These are phyloP conservation scores for Bombus ignitus DNA, from an alignment of 1,140 invertebrate genomes.

Conservation along the genomic window DNA sequence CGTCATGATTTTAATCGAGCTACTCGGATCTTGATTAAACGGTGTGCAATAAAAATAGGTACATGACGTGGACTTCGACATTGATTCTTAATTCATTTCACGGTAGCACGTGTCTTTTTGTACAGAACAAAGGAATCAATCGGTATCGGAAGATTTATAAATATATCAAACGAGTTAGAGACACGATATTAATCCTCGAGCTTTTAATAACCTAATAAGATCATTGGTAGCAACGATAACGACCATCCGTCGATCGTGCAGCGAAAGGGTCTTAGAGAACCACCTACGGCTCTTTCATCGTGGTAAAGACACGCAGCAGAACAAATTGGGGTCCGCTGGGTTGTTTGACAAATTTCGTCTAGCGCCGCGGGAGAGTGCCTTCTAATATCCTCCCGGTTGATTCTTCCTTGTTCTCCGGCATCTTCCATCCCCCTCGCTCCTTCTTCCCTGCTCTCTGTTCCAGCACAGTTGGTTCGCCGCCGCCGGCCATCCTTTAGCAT, in stretches of 20 bases:
- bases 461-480: slow-evolving; percentile 64
- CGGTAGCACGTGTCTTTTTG: not conserved
- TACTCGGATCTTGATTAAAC: slow-evolving; percentile 9
- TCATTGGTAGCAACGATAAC: slow-evolving; percentile 44
- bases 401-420: slow-evolving; percentile 50
- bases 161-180: not conserved
- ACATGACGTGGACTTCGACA: no score
- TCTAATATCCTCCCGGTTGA: slow-evolving; percentile 64
- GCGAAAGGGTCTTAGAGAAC: slow-evolving; percentile 27
- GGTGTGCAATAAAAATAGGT: not conserved
- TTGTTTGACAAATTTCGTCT: slow-evolving; percentile 80
- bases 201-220: slow-evolving; percentile 47
- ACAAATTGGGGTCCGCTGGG: slow-evolving; percentile 73
- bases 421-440: slow-evolving; percentile 6
- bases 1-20: no score
- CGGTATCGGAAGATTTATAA: not conserved
- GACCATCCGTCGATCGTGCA: slow-evolving; percentile 24
- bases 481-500: slow-evolving; percentile 72
- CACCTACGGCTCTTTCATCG: slow-evolving; percentile 63
- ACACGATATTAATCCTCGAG: slow-evolving; percentile 31
- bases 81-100: not conserved
- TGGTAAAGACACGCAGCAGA: slow-evolving; percentile 54
- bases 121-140: not conserved
- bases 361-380: slow-evolving; percentile 72
- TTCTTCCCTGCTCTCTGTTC: slow-evolving; percentile 21